Percentiles rank a stretch among this genome's conserved stretches.
Evolutionary conservation across 2,888 invertebrate genomes (phyloP).

Genomic region (Boloria selene): DNA sequence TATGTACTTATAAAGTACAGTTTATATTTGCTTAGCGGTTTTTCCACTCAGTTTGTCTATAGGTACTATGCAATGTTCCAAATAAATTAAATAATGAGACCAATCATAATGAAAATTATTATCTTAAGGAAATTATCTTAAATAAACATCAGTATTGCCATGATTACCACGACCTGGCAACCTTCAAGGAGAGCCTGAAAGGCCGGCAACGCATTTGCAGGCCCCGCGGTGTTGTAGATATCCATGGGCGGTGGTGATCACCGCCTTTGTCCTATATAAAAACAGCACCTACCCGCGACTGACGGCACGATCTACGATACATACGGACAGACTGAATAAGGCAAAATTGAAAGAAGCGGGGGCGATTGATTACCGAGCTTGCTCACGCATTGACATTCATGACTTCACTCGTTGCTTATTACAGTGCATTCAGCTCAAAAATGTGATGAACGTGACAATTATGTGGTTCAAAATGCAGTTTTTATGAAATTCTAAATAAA

Average conservation of each 20-base stretch:
- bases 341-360: slow-evolving; percentile 61
- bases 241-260: too few species aligned
- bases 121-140: not conserved
- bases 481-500: not conserved
- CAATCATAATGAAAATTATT: too few species aligned
- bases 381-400: slow-evolving; percentile 54
- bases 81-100: too few species aligned
- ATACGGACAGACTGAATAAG: slow-evolving; percentile 51
- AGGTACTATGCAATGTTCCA: too few species aligned
- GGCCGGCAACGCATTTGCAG: too few species aligned
- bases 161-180: slow-evolving; percentile 3
- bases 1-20: too few species aligned
- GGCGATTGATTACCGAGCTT: slow-evolving; percentile 48
- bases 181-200: too few species aligned
- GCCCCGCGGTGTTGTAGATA: too few species aligned
- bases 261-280: too few species aligned
- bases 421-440: not conserved
- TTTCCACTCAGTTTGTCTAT: too few species aligned
- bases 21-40: too few species aligned
- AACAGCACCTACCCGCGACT: too few species aligned
- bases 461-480: not conserved
- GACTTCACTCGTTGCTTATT: slow-evolving; percentile 38
- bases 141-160: not conserved
- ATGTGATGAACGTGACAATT: not conserved
- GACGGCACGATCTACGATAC: slow-evolving; percentile 7